Conservation (phyloP, 2,888 invertebrate species). For the Spodoptera exigua region DNA sequence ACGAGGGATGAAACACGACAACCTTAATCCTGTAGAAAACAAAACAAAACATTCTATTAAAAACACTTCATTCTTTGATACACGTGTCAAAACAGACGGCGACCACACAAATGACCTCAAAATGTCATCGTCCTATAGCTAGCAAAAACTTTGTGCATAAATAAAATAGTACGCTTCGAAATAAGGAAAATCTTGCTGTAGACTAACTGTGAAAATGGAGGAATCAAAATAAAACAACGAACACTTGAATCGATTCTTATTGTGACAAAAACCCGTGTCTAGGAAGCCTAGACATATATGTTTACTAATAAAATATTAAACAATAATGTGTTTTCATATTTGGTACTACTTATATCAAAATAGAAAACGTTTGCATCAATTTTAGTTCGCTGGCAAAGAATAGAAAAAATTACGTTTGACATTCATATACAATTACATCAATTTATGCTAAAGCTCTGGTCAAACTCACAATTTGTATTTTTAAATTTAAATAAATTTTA, state of each 20-base stretch:
- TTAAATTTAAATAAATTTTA: too few relatives aligned
- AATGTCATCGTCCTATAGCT: slow-evolving; percentile 57
- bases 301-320: too few relatives aligned
- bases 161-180: slow-evolving; percentile 55
- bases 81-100: slow-evolving; percentile 44
- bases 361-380: too few relatives aligned
- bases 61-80: slow-evolving; percentile 48
- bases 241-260: slow-evolving; percentile 20
- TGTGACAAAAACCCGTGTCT: slow-evolving; percentile 17
- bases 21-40: slow-evolving; percentile 6
- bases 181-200: slow-evolving; percentile 48
- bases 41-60: slow-evolving; percentile 19
- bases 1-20: slow-evolving; percentile 17
- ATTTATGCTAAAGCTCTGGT: too few relatives aligned
- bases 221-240: slow-evolving; percentile 36
- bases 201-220: slow-evolving; percentile 48
- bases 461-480: too few relatives aligned
- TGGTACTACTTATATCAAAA: too few relatives aligned
- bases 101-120: slow-evolving; percentile 56
- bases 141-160: slow-evolving; percentile 59
- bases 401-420: too few relatives aligned
- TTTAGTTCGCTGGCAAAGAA: too few relatives aligned
- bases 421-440: too few relatives aligned
- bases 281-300: background rate
- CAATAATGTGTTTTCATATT: too few relatives aligned